These are phyloP conservation scores for Venustaconcha ellipsiformis DNA, from an alignment of 1,140 invertebrate species.

Conservation along the genomic window DNA sequence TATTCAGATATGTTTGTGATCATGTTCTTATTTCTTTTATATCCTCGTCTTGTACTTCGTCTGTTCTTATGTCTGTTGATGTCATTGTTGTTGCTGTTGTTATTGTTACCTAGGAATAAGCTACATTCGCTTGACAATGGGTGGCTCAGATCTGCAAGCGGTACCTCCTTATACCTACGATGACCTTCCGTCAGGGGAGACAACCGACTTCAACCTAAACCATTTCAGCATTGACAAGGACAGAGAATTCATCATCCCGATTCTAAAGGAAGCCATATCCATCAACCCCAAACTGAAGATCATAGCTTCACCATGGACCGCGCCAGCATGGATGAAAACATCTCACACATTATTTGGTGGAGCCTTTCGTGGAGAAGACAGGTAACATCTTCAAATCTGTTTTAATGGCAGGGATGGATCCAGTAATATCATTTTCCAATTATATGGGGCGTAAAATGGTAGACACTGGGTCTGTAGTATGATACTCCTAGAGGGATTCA, in stretches of 20 bases:
- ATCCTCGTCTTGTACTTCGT: no score
- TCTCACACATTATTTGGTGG: conserved; percentile 36
- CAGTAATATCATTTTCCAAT: no score
- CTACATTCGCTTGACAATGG: conserved; percentile 42
- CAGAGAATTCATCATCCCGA: conserved; percentile 40
- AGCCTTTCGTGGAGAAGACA: conserved; percentile 21
- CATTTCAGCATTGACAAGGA: conserved; percentile 49
- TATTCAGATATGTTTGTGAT: no score
- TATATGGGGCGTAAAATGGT: no score
- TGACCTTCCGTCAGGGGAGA: conserved; percentile 21
- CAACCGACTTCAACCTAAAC: conserved; percentile 37
- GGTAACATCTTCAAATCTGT: conserved; percentile 2
- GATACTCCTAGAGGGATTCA: no score
- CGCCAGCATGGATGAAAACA: conserved; percentile 51
- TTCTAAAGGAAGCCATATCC: conserved; percentile 38
- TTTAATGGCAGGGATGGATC: no score
- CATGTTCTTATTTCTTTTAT: no score
- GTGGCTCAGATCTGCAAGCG: conserved; percentile 38
- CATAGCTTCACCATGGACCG: conserved; percentile 44
- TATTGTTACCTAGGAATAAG: conserved; percentile 25
- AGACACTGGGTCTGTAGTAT: no score
- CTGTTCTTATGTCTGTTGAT: neutral
- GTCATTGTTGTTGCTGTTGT: neutral
- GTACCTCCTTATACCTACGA: conserved; percentile 41
- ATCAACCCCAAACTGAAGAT: conserved; percentile 44